These are phyloP conservation scores for Mohoua ochrocephala DNA, from an alignment of 2,113 vertebrate genomes.

Conservation along the genomic window DNA sequence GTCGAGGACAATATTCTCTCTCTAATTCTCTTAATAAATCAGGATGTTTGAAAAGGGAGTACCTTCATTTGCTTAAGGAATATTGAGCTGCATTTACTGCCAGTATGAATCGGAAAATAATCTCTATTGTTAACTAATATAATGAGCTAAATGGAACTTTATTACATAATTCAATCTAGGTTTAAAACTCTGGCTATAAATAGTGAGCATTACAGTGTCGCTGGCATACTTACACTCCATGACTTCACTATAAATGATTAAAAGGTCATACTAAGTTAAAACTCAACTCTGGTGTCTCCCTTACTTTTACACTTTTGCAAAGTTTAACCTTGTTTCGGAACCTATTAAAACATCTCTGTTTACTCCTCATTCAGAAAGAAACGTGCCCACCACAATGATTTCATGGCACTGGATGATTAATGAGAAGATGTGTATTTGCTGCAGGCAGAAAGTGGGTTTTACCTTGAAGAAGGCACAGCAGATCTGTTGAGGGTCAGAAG, in stretches of 20 bases:
- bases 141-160: slow-evolving; percentile 45
- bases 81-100: background rate
- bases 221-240: slow-evolving; percentile 35
- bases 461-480: background rate
- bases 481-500: background rate
- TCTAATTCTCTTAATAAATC: background rate
- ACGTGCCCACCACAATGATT: background rate
- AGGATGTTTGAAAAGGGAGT: background rate
- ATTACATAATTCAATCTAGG: slow-evolving; percentile 22
- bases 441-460: background rate
- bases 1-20: background rate
- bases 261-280: slow-evolving; percentile 41
- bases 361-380: background rate
- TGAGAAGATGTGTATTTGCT: background rate
- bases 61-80: background rate
- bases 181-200: slow-evolving; percentile 45
- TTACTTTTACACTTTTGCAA: background rate
- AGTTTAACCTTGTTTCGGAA: background rate
- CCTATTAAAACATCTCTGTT: background rate
- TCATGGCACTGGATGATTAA: background rate
- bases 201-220: slow-evolving; percentile 28
- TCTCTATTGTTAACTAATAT: slow-evolving; percentile 11
- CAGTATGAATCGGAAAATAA: slow-evolving; percentile 11
- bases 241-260: slow-evolving; percentile 30
- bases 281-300: background rate